phyloP scores from a whole-genome alignment of 2,113 vertebrate genomes.

The Atrichornis clamosus region DNA sequence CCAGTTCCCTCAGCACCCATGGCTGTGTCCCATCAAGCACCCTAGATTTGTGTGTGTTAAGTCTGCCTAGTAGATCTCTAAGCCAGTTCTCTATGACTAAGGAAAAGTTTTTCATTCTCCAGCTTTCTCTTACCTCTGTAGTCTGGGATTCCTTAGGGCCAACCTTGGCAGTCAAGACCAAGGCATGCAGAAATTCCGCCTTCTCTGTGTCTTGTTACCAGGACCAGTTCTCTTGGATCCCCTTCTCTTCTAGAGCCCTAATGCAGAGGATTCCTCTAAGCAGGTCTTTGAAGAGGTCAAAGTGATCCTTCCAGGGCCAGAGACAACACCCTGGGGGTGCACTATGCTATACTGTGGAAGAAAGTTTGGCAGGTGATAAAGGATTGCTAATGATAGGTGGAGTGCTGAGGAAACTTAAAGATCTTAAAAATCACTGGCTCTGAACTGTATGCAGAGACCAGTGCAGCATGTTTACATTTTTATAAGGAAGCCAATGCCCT shows the following conservation, averaged over 20 bases:
- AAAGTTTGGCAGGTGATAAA: not conserved
- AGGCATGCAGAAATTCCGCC: fast-evolving
- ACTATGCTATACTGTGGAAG: not conserved
- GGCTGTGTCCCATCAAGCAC: not conserved
- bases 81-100: not conserved
- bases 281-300: not conserved
- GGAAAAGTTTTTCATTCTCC: not conserved
- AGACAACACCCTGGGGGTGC: not conserved
- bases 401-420: not conserved
- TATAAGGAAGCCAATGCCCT: not conserved
- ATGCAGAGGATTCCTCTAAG: not conserved
- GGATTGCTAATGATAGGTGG: not conserved
- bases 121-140: not conserved
- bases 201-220: not conserved
- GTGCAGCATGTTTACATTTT: fast-evolving
- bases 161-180: not conserved
- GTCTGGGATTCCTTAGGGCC: not conserved
- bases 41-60: not conserved
- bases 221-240: no score
- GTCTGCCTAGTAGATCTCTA: not conserved
- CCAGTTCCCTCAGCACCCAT: not conserved
- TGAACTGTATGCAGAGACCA: not conserved
- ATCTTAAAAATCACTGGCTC: not conserved
- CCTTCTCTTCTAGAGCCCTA: not conserved
- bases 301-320: not conserved